Conservation (phyloP, 2,113 vertebrate genomes). For the Colaptes auratus region DNA sequence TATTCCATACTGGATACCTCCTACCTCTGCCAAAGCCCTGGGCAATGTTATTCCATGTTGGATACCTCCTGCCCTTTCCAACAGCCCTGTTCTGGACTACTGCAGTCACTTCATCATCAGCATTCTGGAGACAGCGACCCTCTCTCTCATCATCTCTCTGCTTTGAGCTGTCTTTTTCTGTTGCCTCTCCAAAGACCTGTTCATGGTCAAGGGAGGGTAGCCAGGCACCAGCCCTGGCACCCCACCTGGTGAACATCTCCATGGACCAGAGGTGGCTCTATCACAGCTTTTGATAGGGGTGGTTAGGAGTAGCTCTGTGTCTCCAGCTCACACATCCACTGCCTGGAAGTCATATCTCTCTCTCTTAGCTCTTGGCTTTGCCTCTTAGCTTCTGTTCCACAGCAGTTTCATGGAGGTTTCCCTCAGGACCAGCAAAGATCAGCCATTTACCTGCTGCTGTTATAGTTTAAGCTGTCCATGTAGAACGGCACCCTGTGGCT, state of each 20-base stretch:
- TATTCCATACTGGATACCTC: background rate
- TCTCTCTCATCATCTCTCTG: background rate
- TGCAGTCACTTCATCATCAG: background rate
- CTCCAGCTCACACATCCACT: background rate
- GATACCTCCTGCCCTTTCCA: background rate
- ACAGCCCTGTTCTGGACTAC: background rate
- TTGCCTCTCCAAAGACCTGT: background rate
- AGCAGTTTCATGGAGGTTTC: background rate
- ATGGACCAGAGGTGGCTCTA: background rate
- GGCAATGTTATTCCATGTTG: background rate
- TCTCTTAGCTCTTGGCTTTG: background rate
- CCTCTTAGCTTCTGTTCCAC: background rate
- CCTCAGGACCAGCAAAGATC: background rate
- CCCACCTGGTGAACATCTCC: background rate
- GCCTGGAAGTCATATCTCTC: background rate
- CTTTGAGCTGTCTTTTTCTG: background rate
- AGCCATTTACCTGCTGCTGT: conserved; percentile 53
- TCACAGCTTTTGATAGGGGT: background rate
- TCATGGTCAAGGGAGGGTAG: background rate
- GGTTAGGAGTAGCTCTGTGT: background rate
- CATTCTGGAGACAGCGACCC: background rate
- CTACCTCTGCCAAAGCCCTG: background rate
- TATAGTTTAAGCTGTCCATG: conserved; percentile 55
- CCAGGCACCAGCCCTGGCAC: background rate
- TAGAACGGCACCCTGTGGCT: conserved; percentile 72